Evolutionary conservation across 2,888 invertebrate genomes (phyloP), one percentile per base, ranked within the genome.

Genomic region (Caenorhabditis afra): DNA sequence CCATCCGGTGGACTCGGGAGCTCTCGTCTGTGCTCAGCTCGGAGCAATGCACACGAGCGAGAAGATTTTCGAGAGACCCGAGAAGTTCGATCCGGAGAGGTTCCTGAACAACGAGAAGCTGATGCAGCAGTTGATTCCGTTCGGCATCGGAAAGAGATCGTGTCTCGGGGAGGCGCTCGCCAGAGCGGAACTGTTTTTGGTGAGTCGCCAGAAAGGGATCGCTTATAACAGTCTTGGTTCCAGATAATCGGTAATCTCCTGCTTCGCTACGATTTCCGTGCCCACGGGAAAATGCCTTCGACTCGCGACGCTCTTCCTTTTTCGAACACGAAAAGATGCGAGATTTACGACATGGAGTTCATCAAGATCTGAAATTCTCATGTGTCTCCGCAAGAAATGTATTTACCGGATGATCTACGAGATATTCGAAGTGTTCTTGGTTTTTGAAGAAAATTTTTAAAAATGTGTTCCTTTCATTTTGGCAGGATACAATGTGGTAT

Each of bases 161-260:
- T 83, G 83, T 62, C 65, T 73, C 16, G 83, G 83, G 23, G 82
- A 81, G 52, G 55, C 73, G 11, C 41, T 83, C 39, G 83, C 83
- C 11, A 71, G 59, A 39, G 75, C 77, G 0, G 83, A 83, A 47
- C 44, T 83, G 22, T 83, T 79, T 39, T 59, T 83, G 81, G 83
- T 83, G 22, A 45, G 29, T 53, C n/a, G n/a, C n/a, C n/a, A n/a
- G n/a, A n/a, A n/a, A n/a, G n/a, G n/a, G n/a, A n/a, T n/a, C n/a
- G n/a, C n/a, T n/a, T n/a, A n/a, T n/a, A n/a, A n/a, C n/a, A n/a
- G n/a, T n/a, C n/a, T n/a, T n/a, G n/a, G n/a, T 23, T 59, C 49
- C 52, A 77, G 76, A 77, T 77, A 3, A 44, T 77, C n/a, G 76
- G 68, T 18, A 77, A 77, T 18, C 70, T 77, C 5, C 39, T 77